These are phyloP conservation scores for Prionailurus bengalensis DNA, from an alignment of 2,113 vertebrate genomes.

Conservation along the genomic window DNA sequence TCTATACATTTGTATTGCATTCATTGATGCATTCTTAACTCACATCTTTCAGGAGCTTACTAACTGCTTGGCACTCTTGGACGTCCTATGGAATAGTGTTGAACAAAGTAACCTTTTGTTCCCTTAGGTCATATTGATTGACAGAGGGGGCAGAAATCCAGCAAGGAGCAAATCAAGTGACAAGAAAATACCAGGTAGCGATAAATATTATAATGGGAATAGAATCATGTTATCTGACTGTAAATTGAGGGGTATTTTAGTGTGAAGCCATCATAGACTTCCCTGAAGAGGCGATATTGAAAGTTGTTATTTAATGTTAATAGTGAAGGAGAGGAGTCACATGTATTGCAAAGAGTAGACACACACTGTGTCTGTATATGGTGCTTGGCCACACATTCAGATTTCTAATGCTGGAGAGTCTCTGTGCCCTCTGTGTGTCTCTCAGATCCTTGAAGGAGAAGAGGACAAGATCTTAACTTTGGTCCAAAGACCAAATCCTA, in stretches of 20 bases:
- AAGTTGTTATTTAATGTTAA: background rate
- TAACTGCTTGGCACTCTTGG: no score
- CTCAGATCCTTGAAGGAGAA: background rate
- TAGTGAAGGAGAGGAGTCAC: background rate
- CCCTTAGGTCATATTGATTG: background rate
- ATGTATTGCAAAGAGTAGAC: background rate
- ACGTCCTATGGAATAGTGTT: background rate
- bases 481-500: background rate
- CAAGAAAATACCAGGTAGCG: background rate
- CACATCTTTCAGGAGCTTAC: background rate
- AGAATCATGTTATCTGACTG: background rate
- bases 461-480: background rate
- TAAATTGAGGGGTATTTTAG: background rate
- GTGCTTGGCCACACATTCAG: background rate
- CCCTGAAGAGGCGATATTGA: background rate
- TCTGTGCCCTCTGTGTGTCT: background rate
- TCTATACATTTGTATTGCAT: background rate
- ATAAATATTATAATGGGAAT: background rate
- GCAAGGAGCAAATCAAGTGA: background rate
- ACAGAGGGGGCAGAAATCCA: background rate
- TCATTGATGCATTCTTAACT: background rate
- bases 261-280: background rate
- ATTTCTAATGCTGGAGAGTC: background rate
- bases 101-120: background rate
- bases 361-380: fast-evolving